Conservation (phyloP, 2,113 vertebrate genomes). For the Mustelus asterias region DNA sequence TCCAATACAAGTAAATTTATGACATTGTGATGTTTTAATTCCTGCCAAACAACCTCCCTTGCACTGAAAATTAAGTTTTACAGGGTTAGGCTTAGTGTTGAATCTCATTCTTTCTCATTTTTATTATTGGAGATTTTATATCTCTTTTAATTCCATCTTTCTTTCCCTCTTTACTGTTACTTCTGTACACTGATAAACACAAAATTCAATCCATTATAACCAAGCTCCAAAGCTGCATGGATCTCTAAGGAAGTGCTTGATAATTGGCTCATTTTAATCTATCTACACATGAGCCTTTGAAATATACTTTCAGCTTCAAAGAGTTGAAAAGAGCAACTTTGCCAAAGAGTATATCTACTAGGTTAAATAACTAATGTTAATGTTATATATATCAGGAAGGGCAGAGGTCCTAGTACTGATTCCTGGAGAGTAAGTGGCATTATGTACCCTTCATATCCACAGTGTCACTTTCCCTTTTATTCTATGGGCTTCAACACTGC, state of each 20-base stretch:
- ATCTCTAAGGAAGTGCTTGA: not conserved
- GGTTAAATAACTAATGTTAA: slow-evolving; percentile 4
- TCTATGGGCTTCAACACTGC: not conserved
- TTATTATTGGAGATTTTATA: not conserved
- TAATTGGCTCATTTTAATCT: not conserved
- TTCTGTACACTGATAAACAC: not conserved
- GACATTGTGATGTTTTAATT: not conserved
- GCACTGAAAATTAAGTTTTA: not conserved
- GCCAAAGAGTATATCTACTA: slow-evolving; percentile 1
- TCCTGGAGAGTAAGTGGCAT: not conserved
- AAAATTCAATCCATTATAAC: not conserved
- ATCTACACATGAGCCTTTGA: not conserved
- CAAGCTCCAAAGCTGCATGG: not conserved
- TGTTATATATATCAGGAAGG: not conserved
- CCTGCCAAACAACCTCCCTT: not conserved
- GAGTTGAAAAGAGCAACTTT: not conserved
- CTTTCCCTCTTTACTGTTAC: not conserved
- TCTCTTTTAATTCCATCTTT: not conserved
- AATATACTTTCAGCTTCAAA: not conserved
- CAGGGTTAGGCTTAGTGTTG: not conserved
- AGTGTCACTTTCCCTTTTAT: not conserved
- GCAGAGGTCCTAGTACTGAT: not conserved
- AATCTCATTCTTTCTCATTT: not conserved
- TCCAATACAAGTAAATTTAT: not conserved
- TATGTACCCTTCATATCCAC: not conserved